Percentiles rank a stretch among this genome's conserved stretches.
Evolutionary conservation across 2,797 vertebrate genomes (phyloP).

Genomic region (Diplodus sargus): DNA sequence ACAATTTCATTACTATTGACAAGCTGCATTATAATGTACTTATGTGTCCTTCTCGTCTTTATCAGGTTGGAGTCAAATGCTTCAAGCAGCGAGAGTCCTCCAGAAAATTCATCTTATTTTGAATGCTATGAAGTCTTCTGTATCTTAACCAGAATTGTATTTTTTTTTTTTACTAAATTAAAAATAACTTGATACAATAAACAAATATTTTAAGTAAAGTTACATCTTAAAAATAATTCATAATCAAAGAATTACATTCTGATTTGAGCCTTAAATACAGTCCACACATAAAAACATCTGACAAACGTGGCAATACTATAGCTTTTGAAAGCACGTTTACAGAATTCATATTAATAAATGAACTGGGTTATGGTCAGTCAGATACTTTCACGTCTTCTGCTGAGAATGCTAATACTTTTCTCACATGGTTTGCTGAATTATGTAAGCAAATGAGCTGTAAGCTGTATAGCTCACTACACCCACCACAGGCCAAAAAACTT

Average conservation of each 20-base stretch:
- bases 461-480: background rate
- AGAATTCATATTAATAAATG: background rate
- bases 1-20: slow-evolving; percentile 87
- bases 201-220: background rate
- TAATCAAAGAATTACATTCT: background rate
- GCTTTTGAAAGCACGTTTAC: background rate
- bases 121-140: slow-evolving; percentile 16
- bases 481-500: background rate
- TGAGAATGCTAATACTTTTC: background rate
- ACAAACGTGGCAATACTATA: background rate
- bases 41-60: slow-evolving; percentile 76
- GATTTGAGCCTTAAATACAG: background rate
- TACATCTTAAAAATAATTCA: background rate
- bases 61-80: slow-evolving; percentile 65
- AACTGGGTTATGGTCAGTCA: background rate
- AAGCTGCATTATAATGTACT: slow-evolving; percentile 88
- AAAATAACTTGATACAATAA: background rate
- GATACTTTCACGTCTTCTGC: background rate
- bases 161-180: slow-evolving; percentile 1
- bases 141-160: background rate
- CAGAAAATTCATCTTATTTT: slow-evolving; percentile 53
- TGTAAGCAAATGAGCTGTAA: background rate
- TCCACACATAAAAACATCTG: background rate
- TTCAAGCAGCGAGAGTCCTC: slow-evolving; percentile 43
- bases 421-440: slow-evolving; percentile 15